phyloP scores from a whole-genome alignment of 2,113 vertebrate genomes.

The Barnardius zonarius region DNA sequence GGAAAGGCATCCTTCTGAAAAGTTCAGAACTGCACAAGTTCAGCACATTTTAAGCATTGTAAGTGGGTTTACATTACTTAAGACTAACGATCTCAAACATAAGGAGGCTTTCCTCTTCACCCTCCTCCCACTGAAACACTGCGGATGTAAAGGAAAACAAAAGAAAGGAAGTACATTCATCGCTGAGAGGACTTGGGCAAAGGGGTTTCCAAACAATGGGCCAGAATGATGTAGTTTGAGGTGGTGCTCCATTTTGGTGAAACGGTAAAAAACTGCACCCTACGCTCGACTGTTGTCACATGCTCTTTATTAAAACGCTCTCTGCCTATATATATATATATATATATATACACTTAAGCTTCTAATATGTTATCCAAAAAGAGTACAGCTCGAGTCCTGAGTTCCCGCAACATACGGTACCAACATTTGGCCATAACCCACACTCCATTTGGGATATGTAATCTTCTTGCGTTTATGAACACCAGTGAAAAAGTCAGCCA shows the following conservation, averaged over 20 bases:
- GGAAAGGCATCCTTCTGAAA: background rate
- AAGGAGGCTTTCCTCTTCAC: conserved; percentile 2
- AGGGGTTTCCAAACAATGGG: conserved; percentile 70
- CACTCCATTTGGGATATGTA: accelerated
- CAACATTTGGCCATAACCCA: background rate
- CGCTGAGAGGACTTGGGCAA: conserved; percentile 49
- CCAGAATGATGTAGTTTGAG: conserved; percentile 44
- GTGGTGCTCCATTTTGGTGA: conserved; percentile 53
- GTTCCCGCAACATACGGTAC: background rate
- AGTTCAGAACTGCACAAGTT: background rate
- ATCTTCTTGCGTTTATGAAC: background rate
- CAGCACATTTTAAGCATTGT: background rate
- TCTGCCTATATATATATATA: accelerated
- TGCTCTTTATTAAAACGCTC: background rate
- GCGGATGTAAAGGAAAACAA: conserved; percentile 72
- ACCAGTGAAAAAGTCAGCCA: background rate
- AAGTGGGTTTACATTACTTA: background rate
- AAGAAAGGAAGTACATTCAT: conserved; percentile 75
- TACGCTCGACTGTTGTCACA: background rate
- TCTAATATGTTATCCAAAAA: no score
- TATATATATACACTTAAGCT: accelerated
- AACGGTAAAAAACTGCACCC: conserved; percentile 22
- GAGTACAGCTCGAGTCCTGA: accelerated
- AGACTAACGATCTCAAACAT: background rate
- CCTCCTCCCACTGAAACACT: conserved; percentile 61